Conservation (phyloP, 2,888 invertebrate genomes). For the Rhagonycha fulva region DNA sequence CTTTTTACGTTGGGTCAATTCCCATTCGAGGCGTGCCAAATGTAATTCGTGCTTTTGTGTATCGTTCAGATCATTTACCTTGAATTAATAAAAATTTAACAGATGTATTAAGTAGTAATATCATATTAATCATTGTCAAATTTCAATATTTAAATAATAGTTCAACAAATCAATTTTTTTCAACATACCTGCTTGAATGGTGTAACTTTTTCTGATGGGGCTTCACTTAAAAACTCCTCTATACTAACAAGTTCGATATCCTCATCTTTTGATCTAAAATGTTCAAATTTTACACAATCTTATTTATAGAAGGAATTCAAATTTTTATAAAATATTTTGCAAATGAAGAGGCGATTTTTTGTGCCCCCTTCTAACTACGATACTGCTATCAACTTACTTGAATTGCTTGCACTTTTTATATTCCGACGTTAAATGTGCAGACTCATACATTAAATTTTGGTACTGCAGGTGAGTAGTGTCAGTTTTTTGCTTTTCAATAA, state of each 20-base stretch:
- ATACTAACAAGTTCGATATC: constrained; percentile 85
- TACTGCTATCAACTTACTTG: constrained; percentile 61
- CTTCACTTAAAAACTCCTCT: constrained; percentile 81
- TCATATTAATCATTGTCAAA: too few species aligned
- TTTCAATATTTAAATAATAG: too few species aligned
- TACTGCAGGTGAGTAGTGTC: constrained; percentile 88
- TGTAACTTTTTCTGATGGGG: constrained; percentile 62
- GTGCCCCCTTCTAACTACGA: too few species aligned
- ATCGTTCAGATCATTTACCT: constrained; percentile 40
- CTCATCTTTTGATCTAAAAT: constrained; percentile 83
- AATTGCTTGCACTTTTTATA: constrained; percentile 94
- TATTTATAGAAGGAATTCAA: too few species aligned
- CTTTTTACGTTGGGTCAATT: constrained; percentile 84
- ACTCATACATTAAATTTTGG: constrained; percentile 93
- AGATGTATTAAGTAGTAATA: too few species aligned
- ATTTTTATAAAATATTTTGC: too few species aligned
- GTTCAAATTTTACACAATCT: not conserved
- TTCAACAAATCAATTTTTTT: not conserved
- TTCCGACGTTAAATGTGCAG: constrained; percentile 91
- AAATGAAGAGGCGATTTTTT: too few species aligned
- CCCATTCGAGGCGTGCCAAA: constrained; percentile 89
- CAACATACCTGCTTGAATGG: constrained; percentile 45
- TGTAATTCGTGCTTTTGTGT: constrained; percentile 78
- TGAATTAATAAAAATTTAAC: not conserved
- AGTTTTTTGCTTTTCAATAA: constrained; percentile 83